phyloP scores from a whole-genome alignment of 2,113 vertebrate genomes.

The Calyptommatus sinebrachiatus region DNA sequence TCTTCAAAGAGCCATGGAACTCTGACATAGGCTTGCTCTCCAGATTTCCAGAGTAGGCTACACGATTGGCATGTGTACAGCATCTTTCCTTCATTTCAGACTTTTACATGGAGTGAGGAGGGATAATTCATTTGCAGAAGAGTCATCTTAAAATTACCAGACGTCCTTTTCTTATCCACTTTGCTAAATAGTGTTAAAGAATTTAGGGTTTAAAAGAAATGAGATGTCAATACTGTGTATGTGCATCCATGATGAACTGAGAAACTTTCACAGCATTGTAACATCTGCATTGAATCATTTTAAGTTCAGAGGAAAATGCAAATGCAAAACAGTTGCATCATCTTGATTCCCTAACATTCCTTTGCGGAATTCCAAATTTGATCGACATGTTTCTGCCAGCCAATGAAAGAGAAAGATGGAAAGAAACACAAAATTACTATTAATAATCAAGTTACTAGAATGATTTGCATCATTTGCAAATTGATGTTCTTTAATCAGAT shows the following conservation, averaged over 20 bases:
- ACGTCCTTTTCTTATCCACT: background rate
- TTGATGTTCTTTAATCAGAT: background rate
- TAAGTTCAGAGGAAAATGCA: slow-evolving; percentile 6
- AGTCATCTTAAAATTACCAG: background rate
- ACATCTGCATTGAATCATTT: slow-evolving; percentile 5
- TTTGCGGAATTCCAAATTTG: background rate
- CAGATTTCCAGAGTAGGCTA: slow-evolving; percentile 56
- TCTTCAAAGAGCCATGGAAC: slow-evolving; percentile 58
- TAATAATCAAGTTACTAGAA: background rate
- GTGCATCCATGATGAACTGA: background rate
- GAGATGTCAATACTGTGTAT: background rate
- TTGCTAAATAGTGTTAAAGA: slow-evolving; percentile 9
- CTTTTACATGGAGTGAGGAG: slow-evolving; percentile 45
- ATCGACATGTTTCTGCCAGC: background rate
- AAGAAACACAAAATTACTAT: background rate
- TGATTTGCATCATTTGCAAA: background rate
- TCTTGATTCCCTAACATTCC: slow-evolving; percentile 2
- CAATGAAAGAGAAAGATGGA: background rate
- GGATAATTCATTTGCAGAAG: slow-evolving; percentile 7
- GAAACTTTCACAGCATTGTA: background rate
- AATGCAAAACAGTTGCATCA: background rate
- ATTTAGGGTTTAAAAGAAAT: background rate
- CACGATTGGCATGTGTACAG: slow-evolving; percentile 20
- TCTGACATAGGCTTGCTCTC: slow-evolving; percentile 44
- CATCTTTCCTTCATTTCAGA: slow-evolving; percentile 43